Base-by-base conservation (phyloP, 2,113 vertebrate genomes). In the Datnioides undecimradiatus region DNA sequence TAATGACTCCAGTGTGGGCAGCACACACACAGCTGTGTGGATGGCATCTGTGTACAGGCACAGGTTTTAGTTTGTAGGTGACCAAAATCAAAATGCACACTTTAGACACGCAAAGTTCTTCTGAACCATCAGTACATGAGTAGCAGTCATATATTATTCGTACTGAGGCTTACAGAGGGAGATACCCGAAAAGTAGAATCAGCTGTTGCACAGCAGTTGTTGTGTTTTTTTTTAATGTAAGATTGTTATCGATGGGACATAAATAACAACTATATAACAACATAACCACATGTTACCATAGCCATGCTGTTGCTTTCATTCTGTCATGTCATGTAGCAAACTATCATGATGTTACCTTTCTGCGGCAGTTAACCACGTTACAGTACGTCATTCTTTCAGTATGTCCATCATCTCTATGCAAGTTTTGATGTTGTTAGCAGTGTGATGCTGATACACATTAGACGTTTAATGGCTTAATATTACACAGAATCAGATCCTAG, bases 191-290 rank as follows among this genome's bases (percentile, higher is more conserved):
- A 10, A 23, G 21, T 16, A 27, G 33, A 41, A 54, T 70, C 57
- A 65, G 60, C 51, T 80, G 63, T 87, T 85, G 72, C 38, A 70
- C 41, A 40, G 23, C 43, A 23, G 5, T 23, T 31, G 8, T 46
- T 46, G 0, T 19, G 23, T 19, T 74, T 10, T 59, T 52, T n/a
- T n/a, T n/a, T n/a, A n/a, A n/a, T n/a, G n/a, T n/a, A n/a, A n/a
- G n/a, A n/a, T n/a, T n/a, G n/a, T n/a, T n/a, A n/a, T n/a, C n/a
- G n/a, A n/a, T n/a, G n/a, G n/a, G n/a, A n/a, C n/a, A n/a, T n/a
- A n/a, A n/a, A n/a, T n/a, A n/a, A n/a, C n/a, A n/a, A n/a, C n/a
- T n/a, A n/a, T n/a, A n/a, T n/a, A n/a, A n/a, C n/a, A n/a, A n/a
- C n/a, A n/a, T n/a, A n/a, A n/a, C n/a, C n/a, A n/a, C n/a, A n/a